Percentiles rank a stretch among this genome's conserved stretches.
Evolutionary conservation across 2,888 invertebrate genomes (phyloP).

Genomic region (Leptinotarsa peninsularis): DNA sequence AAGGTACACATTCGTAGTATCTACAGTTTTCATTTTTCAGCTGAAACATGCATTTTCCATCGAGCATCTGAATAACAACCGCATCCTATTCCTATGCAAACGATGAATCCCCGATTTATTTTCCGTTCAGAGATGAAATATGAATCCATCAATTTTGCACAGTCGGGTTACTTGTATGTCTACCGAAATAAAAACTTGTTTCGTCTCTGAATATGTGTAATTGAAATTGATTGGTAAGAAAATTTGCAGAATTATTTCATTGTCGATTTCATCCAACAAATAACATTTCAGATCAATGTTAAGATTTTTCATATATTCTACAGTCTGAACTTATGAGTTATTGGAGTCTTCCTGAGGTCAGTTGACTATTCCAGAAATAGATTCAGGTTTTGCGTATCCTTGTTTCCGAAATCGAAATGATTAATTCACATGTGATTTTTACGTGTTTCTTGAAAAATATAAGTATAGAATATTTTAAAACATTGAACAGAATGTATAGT

Average conservation of each 20-base stretch:
- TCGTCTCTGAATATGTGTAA: neutral
- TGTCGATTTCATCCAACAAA: too few relatives aligned
- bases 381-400: too few relatives aligned
- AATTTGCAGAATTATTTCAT: neutral
- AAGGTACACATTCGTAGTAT: neutral
- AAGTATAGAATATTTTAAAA: too few relatives aligned
- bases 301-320: too few relatives aligned
- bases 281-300: neutral
- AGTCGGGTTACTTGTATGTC: neutral
- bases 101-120: conserved; percentile 3
- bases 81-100: conserved; percentile 11
- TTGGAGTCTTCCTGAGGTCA: too few relatives aligned
- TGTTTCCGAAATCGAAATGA: too few relatives aligned
- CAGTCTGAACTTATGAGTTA: too few relatives aligned
- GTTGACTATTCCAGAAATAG: too few relatives aligned
- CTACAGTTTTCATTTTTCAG: neutral
- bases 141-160: conserved; percentile 1
- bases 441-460: too few relatives aligned
- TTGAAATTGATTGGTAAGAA: neutral
- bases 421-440: too few relatives aligned
- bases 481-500: too few relatives aligned
- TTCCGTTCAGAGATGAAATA: conserved; percentile 4
- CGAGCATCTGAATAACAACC: conserved; percentile 11
- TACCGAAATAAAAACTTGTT: neutral
- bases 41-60: conserved; percentile 5